Evolutionary conservation across 2,113 vertebrate genomes (phyloP).

Genomic region (Hypocryptadius cinnamomeus): DNA sequence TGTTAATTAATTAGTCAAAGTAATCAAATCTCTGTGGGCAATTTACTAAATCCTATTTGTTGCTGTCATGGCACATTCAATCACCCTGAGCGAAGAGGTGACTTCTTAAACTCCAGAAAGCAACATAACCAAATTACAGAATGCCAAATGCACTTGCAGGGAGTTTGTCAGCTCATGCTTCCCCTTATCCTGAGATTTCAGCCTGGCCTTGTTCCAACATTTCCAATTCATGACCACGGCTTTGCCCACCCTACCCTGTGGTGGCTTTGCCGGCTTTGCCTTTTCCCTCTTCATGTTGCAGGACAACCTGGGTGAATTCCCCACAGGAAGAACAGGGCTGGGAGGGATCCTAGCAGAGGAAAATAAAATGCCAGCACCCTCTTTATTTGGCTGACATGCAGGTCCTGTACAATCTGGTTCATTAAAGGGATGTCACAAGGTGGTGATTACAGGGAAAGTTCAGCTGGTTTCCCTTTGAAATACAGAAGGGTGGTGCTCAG

Average conservation of each 20-base stretch:
- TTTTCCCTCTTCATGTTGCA: not conserved
- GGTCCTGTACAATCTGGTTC: not conserved
- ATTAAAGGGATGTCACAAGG: slow-evolving; percentile 50
- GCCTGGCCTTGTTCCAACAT: not conserved
- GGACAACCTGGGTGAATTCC: not conserved
- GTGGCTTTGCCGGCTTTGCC: not conserved
- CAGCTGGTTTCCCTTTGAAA: slow-evolving; percentile 68
- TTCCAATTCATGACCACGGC: not conserved
- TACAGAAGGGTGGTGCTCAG: slow-evolving; percentile 42
- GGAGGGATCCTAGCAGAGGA: not conserved
- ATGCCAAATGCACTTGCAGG: not conserved
- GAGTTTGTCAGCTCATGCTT: not conserved
- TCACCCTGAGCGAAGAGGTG: not conserved
- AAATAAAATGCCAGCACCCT: not conserved
- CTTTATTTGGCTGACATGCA: not conserved
- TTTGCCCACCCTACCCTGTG: not conserved
- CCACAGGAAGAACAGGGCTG: not conserved
- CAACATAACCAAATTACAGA: not conserved
- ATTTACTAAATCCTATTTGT: not conserved
- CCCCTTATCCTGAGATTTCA: not conserved
- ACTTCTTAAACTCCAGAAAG: not conserved
- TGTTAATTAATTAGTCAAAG: not conserved
- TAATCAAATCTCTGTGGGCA: not conserved
- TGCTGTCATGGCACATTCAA: not conserved
- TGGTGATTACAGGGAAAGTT: slow-evolving; percentile 70